Evolutionary conservation across 2,888 invertebrate genomes (phyloP), one percentile per base, ranked within the genome.

Genomic region (Bellardia bayeri): DNA sequence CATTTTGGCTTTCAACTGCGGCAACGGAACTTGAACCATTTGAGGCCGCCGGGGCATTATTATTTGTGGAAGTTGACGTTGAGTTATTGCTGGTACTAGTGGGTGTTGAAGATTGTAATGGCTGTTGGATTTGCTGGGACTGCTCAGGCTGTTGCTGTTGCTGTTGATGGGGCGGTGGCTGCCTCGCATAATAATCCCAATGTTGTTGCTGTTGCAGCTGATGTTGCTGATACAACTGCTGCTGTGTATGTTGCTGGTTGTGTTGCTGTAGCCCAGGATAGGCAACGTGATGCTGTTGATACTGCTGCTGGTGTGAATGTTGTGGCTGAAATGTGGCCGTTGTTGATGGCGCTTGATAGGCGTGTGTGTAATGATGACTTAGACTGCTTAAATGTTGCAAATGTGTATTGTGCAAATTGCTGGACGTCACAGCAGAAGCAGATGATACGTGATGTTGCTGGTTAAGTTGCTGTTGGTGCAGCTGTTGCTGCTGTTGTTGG

Each of bases 141-240:
- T 85, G 87, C 64, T 83, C 86, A 58, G 76, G 11, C 69, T 54
- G 83, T 30, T n/a, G 83, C 63, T 33, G 83, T 45, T 45, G 78
- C 9, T 88, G 83, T 33, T 90, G 90, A 37, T 89, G 88, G 71
- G 90, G 90, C 71, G 90, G 89, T 74, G 91, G 91, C 86, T 91
- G 92, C 5, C 92, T 91, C 40, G 93, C 92, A 92, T 94, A 94
- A 89, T 93, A 93, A 63, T 94, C 94, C 94, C 94, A 93, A 76
- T 87, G 86, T 63, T 88, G 85, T 56, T 84, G 87, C 49, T 90
- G 91, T 6, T 91, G 90, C n/a, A 90, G 91, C 16, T 90, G 90
- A 61, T 90, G 88, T 66, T 91, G 90, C 72, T 90, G 89, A 66
- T 90, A 89, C 75, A 91, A 90, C 37, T 87, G 86, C 16, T 89